A percentile compares a stretch with the other conserved stretches of the same genome.
Conservation (phyloP, 2,113 vertebrate species). For the Cynoglossus semilaevis region DNA sequence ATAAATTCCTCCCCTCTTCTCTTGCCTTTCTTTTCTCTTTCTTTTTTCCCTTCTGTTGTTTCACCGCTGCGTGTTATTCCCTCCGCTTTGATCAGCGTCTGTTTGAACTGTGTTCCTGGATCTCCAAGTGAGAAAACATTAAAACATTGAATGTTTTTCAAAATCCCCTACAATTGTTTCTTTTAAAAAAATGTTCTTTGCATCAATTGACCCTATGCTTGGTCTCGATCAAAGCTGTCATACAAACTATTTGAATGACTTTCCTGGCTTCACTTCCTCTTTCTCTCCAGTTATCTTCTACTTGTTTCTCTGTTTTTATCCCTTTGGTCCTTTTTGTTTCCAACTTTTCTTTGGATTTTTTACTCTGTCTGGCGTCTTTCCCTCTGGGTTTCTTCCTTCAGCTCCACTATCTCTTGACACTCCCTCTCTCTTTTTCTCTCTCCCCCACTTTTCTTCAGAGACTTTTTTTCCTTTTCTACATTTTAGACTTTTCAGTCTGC, state of each 20-base stretch:
- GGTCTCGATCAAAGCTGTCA: too few relatives aligned
- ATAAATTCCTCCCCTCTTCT: constrained; percentile 26
- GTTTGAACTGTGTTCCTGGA: constrained; percentile 4
- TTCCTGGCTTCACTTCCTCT: too few relatives aligned
- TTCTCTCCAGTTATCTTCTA: not conserved
- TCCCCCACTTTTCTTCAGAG: constrained; percentile 37
- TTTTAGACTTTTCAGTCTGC: constrained; percentile 10
- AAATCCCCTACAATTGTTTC: not conserved
- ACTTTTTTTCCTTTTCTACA: constrained; percentile 9
- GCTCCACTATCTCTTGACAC: constrained; percentile 31
- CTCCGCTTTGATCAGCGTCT: constrained; percentile 18
- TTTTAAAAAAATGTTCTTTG: too few relatives aligned
- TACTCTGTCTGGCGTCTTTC: constrained; percentile 8
- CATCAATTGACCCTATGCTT: too few relatives aligned
- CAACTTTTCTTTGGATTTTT: constrained; percentile 1
- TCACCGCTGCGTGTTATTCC: constrained; percentile 9
- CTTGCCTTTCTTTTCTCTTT: constrained; percentile 14
- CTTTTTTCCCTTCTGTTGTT: constrained; percentile 11
- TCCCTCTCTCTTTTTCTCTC: constrained; percentile 20
- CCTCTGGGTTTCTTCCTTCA: constrained; percentile 20
- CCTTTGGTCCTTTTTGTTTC: not conserved
- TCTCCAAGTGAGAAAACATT: constrained; percentile 29
- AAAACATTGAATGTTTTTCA: constrained; percentile 28
- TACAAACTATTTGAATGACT: too few relatives aligned
- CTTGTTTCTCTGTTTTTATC: not conserved